Percentiles rank a stretch among this genome's conserved stretches.
phyloP scores from a whole-genome alignment of 1,140 invertebrate species.

The Kradibia gibbosae region DNA sequence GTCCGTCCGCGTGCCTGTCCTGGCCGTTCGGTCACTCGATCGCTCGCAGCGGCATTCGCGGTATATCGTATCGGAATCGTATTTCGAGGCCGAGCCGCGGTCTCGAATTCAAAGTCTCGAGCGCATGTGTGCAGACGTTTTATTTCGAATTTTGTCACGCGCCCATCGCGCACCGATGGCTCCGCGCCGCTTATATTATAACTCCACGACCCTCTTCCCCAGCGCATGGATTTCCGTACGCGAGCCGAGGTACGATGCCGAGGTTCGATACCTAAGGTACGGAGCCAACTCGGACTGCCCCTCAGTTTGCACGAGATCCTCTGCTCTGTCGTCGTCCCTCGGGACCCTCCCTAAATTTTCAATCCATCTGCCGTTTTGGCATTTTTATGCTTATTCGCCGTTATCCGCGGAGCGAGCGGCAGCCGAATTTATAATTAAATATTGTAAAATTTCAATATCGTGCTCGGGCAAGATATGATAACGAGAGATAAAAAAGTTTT shows the following conservation, averaged over 20 bases:
- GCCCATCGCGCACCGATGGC: neutral
- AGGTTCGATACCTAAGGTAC: too few species aligned
- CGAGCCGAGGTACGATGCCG: neutral
- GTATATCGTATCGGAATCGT: conserved; percentile 52
- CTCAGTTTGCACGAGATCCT: too few species aligned
- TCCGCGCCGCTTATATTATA: neutral
- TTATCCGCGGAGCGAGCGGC: too few species aligned
- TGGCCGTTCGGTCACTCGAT: conserved; percentile 55
- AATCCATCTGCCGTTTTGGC: too few species aligned
- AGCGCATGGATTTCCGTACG: neutral
- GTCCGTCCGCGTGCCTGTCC: neutral
- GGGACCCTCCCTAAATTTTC: too few species aligned
- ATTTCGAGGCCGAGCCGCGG: conserved; percentile 60
- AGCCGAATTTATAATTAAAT: too few species aligned
- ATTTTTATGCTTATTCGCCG: too few species aligned
- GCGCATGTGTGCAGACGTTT: neutral
- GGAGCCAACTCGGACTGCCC: too few species aligned
- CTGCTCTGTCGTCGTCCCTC: too few species aligned
- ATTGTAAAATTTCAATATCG: too few species aligned
- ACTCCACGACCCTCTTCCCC: neutral
- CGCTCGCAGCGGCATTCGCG: conserved; percentile 54
- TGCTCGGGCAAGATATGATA: too few species aligned
- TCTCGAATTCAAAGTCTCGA: conserved; percentile 53
- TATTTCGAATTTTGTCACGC: conserved; percentile 22
- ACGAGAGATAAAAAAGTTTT: too few species aligned